Evolutionary conservation across 2,113 vertebrate genomes (phyloP).

Genomic region (Eurystomus gularis): DNA sequence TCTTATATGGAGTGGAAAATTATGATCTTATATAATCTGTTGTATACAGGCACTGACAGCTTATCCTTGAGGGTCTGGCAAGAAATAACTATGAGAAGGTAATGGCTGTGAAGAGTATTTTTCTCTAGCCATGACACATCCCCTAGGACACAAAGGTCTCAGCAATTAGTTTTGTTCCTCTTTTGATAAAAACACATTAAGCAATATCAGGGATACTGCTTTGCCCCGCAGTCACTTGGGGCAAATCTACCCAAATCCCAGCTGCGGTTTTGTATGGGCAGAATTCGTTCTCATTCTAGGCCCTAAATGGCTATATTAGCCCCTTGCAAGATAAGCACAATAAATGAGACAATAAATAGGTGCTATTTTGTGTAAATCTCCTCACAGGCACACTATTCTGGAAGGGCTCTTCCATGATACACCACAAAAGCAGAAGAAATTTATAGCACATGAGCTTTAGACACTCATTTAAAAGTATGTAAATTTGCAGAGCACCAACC

Average conservation of each 20-base stretch:
- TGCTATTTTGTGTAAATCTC: not conserved
- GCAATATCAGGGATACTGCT: not conserved
- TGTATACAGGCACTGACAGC: slow-evolving; percentile 36
- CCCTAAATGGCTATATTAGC: not conserved
- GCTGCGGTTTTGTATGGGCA: not conserved
- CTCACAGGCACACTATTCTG: not conserved
- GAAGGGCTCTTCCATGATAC: not conserved
- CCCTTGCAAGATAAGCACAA: not conserved
- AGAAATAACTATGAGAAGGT: slow-evolving; percentile 57
- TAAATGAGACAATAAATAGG: not conserved
- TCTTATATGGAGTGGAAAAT: slow-evolving; percentile 64
- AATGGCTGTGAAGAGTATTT: slow-evolving; percentile 46
- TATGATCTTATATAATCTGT: slow-evolving; percentile 57
- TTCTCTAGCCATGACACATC: slow-evolving; percentile 3
- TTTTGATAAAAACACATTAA: not conserved
- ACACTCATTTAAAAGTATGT: accelerated
- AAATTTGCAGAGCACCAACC: not conserved
- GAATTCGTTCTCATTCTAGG: not conserved
- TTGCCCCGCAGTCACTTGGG: not conserved
- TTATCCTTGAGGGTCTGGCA: slow-evolving; percentile 58
- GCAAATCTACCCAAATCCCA: not conserved
- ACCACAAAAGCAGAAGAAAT: not conserved
- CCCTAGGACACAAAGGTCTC: slow-evolving; percentile 51
- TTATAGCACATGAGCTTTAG: not conserved
- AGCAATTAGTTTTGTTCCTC: slow-evolving; percentile 31